Base-by-base conservation (phyloP, 2,888 invertebrate genomes). In the Cosmorhoe ocellata region DNA sequence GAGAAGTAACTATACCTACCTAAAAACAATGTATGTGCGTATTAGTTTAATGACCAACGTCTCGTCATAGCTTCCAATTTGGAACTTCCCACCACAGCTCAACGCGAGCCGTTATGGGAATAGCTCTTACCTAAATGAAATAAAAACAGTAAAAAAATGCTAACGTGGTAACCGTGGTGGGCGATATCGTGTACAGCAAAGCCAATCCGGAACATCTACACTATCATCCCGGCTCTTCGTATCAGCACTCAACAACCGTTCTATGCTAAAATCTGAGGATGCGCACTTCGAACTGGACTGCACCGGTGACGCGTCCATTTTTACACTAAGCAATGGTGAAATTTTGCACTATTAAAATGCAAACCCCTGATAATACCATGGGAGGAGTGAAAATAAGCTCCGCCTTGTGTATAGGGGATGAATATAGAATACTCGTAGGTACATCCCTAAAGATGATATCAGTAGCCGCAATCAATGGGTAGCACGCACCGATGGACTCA, bases 101-200 rank as follows among this genome's bases (percentile, higher is more conserved):
- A n/a, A n/a, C n/a, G n/a, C n/a, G n/a, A n/a, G n/a, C n/a, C n/a
- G n/a, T n/a, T n/a, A n/a, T n/a, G n/a, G n/a, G n/a, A n/a, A n/a
- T n/a, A n/a, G n/a, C n/a, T n/a, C n/a, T n/a, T n/a, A n/a, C n/a
- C n/a, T n/a, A n/a, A n/a, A n/a, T n/a, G n/a, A n/a, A n/a, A n/a
- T n/a, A n/a, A n/a, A n/a, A n/a, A n/a, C n/a, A n/a, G n/a, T n/a
- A n/a, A 45, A 47, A 47, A 41, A 44, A 44, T 59, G 80, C 92
- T 93, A 90, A 92, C 94, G 91, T 67, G 93, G 93, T 38, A 95
- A 74, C 66, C 93, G 93, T 0, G 95, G 95, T 0, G 95, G 95
- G 59, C 92, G 92, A 67, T 95, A 95, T 54, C 95, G 88, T 2
- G 95, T 94, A 66, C 94, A 95, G 59, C 92, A 92, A 58, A 95